Base-by-base conservation (phyloP, 1,140 invertebrate species). In the Samia ricini region DNA sequence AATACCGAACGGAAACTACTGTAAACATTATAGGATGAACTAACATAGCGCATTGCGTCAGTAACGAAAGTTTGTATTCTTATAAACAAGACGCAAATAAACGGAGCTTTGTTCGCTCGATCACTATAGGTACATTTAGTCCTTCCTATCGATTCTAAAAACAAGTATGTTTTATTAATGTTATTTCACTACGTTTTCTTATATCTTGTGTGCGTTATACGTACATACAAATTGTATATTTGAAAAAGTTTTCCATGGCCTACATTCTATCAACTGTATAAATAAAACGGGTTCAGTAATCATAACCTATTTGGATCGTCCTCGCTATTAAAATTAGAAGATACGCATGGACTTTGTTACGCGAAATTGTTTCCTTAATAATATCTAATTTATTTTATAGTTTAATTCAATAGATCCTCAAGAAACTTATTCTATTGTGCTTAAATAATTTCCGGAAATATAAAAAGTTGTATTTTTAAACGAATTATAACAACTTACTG, bases 1-100 rank as follows among this genome's bases (percentile, higher is more conserved):
- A 57, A 19, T 56, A 56, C n/a, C n/a, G n/a, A 42, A 19, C 24
- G 56, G n/a, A 57, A 57, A 57, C 33, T 36, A 19, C 36, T 36
- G 20, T 56, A 33, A 33, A 36, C 18, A 29, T 59, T 42, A 60
- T 52, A 6, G 20, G 19, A 60, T 42, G 20, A 56, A 60, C 60
- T 54, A 71, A 77, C 71, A 63, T 71, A 71, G 79, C 61, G 52
- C 63, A 65, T 82, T 87, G 77, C 82, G 83, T 84, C 81, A 84
- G 69, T 66, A 56, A 36, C 76, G 68, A 79, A 83, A 76, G 69
- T 69, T 74, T 56, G 50, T 56, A 63, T 63, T 77, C 71, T 60
- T 77, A 75, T 85, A 84, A 87, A 83, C 80, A 83, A 70, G 76
- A 82, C 79, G 69, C 74, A 85, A 87, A 87, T 87, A 85, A 81